These are phyloP conservation scores for Capreolus pygargus DNA, from an alignment of 2,113 vertebrate species.

Conservation along the genomic window DNA sequence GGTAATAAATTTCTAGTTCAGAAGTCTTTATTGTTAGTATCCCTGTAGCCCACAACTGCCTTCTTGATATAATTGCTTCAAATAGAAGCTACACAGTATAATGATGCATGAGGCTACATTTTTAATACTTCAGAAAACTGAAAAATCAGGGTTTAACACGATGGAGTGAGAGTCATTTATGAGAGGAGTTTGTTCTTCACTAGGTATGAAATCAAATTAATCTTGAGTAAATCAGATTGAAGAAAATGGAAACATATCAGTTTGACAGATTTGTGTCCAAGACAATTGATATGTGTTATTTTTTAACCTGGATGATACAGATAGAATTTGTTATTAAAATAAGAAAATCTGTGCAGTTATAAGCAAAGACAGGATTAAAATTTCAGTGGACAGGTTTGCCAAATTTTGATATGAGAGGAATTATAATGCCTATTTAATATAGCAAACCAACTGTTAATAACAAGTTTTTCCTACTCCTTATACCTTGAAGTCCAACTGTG, in stretches of 20 bases:
- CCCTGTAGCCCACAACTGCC: background rate
- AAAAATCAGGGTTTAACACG: slow-evolving; percentile 10
- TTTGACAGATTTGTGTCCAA: slow-evolving; percentile 39
- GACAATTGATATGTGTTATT: slow-evolving; percentile 30
- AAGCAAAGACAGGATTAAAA: slow-evolving; percentile 47
- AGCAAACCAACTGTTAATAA: background rate
- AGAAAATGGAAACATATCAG: slow-evolving; percentile 34
- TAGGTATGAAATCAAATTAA: slow-evolving; percentile 54
- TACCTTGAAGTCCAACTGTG: background rate
- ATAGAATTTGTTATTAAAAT: slow-evolving; percentile 53
- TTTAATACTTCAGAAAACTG: background rate
- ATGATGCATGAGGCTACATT: background rate
- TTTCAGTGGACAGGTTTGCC: background rate
- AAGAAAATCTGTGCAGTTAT: slow-evolving; percentile 32
- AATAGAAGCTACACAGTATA: background rate
- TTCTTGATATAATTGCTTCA: slow-evolving; percentile 1
- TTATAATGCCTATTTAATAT: slow-evolving; percentile 35
- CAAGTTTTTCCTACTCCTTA: background rate
- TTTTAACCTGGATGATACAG: slow-evolving; percentile 41
- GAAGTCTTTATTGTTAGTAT: background rate
- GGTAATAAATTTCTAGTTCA: background rate
- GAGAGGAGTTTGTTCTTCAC: slow-evolving; percentile 14
- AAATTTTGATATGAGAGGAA: slow-evolving; percentile 28
- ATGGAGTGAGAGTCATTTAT: slow-evolving; percentile 6
- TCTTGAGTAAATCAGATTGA: slow-evolving; percentile 42